Evolutionary conservation across 2,113 vertebrate genomes (phyloP).

Genomic region (Piprites chloris): DNA sequence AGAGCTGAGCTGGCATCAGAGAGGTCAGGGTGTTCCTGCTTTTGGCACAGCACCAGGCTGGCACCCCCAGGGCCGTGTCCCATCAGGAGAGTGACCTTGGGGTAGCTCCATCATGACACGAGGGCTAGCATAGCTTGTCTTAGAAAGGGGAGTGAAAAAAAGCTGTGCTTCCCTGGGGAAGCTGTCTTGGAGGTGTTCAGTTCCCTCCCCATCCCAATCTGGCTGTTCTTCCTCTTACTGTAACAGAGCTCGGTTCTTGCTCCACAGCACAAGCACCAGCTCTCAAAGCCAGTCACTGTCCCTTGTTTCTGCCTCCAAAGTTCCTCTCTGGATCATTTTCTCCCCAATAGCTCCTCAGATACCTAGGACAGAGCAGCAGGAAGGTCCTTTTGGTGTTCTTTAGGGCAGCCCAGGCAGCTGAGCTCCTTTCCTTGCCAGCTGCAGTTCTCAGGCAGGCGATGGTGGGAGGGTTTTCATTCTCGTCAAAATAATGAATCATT

Average conservation of each 20-base stretch:
- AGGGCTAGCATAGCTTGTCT: neutral
- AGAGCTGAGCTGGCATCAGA: neutral
- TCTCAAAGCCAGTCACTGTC: neutral
- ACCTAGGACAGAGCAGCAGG: neutral
- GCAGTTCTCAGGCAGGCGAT: neutral
- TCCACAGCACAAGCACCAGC: neutral
- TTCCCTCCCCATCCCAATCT: neutral
- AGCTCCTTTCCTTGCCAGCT: slow-evolving; percentile 25
- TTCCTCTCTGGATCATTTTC: neutral
- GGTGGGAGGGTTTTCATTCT: neutral
- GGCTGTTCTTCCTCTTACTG: neutral
- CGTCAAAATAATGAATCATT: slow-evolving; percentile 46
- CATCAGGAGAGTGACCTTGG: neutral
- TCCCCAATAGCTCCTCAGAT: neutral
- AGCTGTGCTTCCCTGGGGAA: neutral
- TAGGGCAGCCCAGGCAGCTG: neutral
- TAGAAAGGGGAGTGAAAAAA: neutral
- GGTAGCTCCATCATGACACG: neutral
- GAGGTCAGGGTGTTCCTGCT: neutral
- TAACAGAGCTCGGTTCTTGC: neutral
- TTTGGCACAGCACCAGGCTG: neutral
- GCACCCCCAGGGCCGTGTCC: neutral
- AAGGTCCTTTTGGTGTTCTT: neutral
- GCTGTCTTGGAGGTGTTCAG: neutral
- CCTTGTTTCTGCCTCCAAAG: neutral